These are phyloP conservation scores for Acrossocheilus wenchowensis DNA, from an alignment of 2,797 vertebrate species.

Conservation along the genomic window DNA sequence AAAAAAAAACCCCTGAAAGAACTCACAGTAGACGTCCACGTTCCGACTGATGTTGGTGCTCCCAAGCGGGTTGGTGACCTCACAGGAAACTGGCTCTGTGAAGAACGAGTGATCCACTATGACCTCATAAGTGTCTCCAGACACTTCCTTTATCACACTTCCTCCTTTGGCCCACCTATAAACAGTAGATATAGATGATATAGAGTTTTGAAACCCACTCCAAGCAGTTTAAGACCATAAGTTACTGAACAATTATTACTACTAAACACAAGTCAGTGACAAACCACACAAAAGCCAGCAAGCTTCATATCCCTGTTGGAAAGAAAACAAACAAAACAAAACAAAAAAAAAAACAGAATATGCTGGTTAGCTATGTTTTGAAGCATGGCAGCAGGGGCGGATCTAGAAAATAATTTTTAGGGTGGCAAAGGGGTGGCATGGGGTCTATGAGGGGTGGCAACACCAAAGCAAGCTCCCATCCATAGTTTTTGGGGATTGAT, in stretches of 20 bases:
- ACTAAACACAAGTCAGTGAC: background rate
- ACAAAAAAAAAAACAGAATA: too few species aligned
- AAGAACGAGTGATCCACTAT: constrained; percentile 96
- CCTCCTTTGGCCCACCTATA: constrained; percentile 96
- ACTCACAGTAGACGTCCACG: constrained; percentile 98
- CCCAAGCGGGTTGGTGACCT: constrained; percentile 94
- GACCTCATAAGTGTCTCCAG: constrained; percentile 91
- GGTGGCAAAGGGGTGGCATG: too few species aligned
- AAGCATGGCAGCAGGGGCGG: too few species aligned
- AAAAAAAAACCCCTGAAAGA: background rate
- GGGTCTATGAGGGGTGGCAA: too few species aligned
- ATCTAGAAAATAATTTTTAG: too few species aligned
- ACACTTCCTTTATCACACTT: constrained; percentile 91
- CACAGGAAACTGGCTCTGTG: constrained; percentile 93
- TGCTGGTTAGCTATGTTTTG: too few species aligned
- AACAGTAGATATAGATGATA: constrained; percentile 40
- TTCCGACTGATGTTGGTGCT: constrained; percentile 98
- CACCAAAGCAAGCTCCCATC: too few species aligned
- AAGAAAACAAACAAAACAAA: too few species aligned
- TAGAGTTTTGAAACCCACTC: background rate
- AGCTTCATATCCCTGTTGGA: background rate
- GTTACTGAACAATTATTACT: background rate
- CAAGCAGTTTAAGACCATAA: background rate
- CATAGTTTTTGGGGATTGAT: too few species aligned
- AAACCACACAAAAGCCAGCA: too few species aligned